Conservation (phyloP, 2,113 vertebrate genomes). For the Talpa occidentalis region DNA sequence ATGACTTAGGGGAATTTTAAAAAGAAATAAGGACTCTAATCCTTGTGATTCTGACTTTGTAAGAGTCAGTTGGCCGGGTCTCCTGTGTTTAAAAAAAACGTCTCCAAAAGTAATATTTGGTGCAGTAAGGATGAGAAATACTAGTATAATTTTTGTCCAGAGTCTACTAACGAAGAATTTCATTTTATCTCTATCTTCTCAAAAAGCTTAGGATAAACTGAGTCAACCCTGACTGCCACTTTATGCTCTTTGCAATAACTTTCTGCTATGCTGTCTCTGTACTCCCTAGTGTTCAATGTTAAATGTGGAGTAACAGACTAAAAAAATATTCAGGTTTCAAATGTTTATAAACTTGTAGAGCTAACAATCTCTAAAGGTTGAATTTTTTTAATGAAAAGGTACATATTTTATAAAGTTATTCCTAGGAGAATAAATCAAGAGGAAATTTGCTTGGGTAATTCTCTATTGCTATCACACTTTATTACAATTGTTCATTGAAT, state of each 20-base stretch:
- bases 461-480: not conserved
- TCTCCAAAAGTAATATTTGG: not conserved
- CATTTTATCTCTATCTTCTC: not conserved
- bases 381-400: not conserved
- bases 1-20: not conserved
- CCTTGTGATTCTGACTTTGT: not conserved
- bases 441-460: not conserved
- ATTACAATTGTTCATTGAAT: not conserved
- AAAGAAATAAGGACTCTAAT: not conserved
- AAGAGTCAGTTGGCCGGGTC: not conserved
- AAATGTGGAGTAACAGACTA: not conserved
- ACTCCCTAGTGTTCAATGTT: not conserved
- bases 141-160: not conserved
- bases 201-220: not conserved
- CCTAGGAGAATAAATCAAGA: not conserved
- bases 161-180: not conserved
- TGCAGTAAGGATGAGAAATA: not conserved
- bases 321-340: not conserved
- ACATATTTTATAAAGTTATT: conserved; percentile 41
- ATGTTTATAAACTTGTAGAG: not conserved
- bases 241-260: not conserved
- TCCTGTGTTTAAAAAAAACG: not conserved
- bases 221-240: not conserved
- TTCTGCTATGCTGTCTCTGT: not conserved
- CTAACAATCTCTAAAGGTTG: not conserved